Conservation (phyloP, 2,113 vertebrate genomes). For the Gobiocypris rarus region DNA sequence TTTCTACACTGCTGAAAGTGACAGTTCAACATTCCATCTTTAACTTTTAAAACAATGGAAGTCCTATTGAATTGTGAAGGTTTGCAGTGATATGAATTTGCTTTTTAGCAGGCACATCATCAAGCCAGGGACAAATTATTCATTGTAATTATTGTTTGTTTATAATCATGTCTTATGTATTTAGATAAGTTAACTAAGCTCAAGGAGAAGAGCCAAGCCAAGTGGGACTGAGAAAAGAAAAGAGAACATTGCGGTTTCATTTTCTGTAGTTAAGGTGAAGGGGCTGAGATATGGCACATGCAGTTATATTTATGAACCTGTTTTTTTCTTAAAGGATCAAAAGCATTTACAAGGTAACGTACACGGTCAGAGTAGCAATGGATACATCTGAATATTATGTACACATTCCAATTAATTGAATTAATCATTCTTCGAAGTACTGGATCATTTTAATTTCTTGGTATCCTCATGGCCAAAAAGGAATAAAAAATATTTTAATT, state of each 20-base stretch:
- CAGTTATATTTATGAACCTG: background rate
- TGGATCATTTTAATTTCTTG: background rate
- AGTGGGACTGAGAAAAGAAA: background rate
- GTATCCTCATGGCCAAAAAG: background rate
- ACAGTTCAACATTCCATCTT: background rate
- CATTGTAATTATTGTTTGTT: background rate
- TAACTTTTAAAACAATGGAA: background rate
- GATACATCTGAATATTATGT: background rate
- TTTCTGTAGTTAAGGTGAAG: background rate
- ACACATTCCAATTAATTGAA: background rate
- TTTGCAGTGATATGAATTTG: background rate
- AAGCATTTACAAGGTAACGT: background rate
- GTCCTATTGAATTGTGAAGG: background rate
- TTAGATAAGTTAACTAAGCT: background rate
- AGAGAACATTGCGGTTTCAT: background rate
- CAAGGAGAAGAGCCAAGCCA: background rate
- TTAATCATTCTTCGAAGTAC: background rate
- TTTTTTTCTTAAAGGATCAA: background rate
- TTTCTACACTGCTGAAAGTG: background rate
- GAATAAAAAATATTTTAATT: constrained; percentile 6
- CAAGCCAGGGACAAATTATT: background rate
- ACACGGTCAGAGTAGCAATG: background rate
- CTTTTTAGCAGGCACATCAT: background rate
- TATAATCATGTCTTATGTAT: background rate
- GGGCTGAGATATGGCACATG: background rate